phyloP scores from a whole-genome alignment of 2,113 vertebrate genomes.

The Tonatia bakeri region DNA sequence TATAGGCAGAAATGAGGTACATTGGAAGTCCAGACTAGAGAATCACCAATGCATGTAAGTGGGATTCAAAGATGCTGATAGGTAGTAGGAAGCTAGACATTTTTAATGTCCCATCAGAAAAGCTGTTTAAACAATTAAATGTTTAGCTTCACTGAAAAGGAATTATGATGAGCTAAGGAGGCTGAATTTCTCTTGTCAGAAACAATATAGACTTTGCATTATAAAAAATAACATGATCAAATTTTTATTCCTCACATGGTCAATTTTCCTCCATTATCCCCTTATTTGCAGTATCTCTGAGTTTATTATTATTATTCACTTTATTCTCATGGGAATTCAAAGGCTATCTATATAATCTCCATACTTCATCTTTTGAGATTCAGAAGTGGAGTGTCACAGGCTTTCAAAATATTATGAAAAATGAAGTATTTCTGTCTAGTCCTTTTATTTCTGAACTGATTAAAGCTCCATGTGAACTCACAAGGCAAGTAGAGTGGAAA shows the following conservation, averaged over 20 bases:
- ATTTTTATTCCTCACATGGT: background rate
- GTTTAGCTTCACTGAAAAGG: background rate
- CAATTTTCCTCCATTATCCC: background rate
- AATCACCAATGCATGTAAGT: background rate
- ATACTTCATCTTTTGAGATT: background rate
- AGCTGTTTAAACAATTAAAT: slow-evolving; percentile 10
- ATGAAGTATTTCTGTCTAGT: background rate
- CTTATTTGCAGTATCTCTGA: background rate
- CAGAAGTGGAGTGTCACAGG: background rate
- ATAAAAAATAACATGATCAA: background rate
- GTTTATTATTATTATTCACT: background rate
- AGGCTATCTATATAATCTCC: background rate
- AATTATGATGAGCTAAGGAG: background rate
- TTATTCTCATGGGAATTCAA: background rate
- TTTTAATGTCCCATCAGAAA: background rate
- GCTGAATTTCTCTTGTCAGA: background rate
- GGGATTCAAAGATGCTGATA: background rate
- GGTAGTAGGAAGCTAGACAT: background rate
- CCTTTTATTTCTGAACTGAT: slow-evolving; percentile 28
- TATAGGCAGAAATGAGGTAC: background rate
- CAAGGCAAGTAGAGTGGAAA: slow-evolving; percentile 46
- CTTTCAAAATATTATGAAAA: slow-evolving; percentile 4
- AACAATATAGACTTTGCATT: background rate
- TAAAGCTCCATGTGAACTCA: slow-evolving; percentile 31
- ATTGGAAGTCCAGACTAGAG: background rate